Evolutionary conservation across 1,140 invertebrate genomes (phyloP), one percentile per base, ranked within the genome.

Genomic region (Probaryconus sp.): DNA sequence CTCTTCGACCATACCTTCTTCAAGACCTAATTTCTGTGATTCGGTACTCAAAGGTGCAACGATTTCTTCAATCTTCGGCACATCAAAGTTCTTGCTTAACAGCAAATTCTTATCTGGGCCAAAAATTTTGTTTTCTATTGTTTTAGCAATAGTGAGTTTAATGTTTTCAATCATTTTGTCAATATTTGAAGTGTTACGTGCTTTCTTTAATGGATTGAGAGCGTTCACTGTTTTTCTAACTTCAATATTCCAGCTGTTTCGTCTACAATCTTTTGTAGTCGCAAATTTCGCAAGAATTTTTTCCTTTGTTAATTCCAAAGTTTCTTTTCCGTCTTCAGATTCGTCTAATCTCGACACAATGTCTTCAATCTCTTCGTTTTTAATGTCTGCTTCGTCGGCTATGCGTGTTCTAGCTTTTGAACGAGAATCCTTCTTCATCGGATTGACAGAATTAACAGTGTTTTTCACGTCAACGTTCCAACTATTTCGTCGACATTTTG

Each of bases 101-200:
- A 76, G 68, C 9, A 83, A 68, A 43, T 68, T 55, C 40, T 85
- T 86, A 2, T 83, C 84, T 1, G 80, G 69, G 0, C 78, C 76
- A 17, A 79, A 85, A 3, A 86, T 85, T 40, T 84, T 85, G 18
- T 65, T 85, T 14, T 88, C 85, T 2, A 87, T 88, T 0, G 82
- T 79, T 48, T 87, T 87, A 0, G 78, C 85, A 10, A 88, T 88
- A 0, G 72, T 83, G 2, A 87, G 18, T 48, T 88, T 88, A 4
- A 88, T 87, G 17, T 79, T 79, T 16, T 86, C 83, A 28, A 88
- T 87, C 84, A 88, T 87, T 43, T 84, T 80, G 68, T 88, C 87
- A 20, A 88, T 85, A 3, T 85, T 78, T 0, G 81, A 78, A 1
- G 67, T 68, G 0, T 79, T 76, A 1, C 84, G 80, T 0, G 67